Base-by-base conservation (phyloP, 2,113 vertebrate species). In the Petrocephalus microphthalmus region DNA sequence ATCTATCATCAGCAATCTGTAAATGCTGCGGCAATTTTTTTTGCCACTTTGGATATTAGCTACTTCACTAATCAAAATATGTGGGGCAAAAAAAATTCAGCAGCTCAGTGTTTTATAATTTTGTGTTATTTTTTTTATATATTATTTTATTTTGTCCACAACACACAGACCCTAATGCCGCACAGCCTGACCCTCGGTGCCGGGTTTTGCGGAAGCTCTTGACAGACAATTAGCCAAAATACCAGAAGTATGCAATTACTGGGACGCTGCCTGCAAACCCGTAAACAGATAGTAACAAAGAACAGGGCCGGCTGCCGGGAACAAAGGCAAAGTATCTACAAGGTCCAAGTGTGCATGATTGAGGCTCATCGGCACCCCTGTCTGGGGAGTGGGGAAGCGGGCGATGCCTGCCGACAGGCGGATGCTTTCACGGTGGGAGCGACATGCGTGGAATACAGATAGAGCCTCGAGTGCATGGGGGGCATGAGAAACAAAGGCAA, bases 361-460 rank as follows among this genome's bases (percentile, higher is more conserved):
- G 89, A 91, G 88, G 90, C 91, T 90, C 90, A 90, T 90, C 89
- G 84, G 87, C 87, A 88, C 49, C 88, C 89, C 90, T 91, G 91
- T 90, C 90, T 90, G 81, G 92, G 89, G 90, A 90, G 83, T 87
- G 37, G 67, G 82, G 88, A 91, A 51, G 89, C 54, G 86, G 60
- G 89, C 82, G 88, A 86, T 86, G 91, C 88, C 89, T 87, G 83
- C 89, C 89, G 88, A 89, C 89, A 85, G 74, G 89, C 87, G 89
- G 88, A 86, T 60, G 71, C 51, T 64, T 88, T 90, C 89, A 88
- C 71, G 87, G 86, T 87, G 89, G 86, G 86, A 90, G 57, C 37
- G 6, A 13, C 49, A 60, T n/a, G 22, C 33, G 56, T 84, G 64
- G 89, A 89, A 89, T 90, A 90, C 90, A 91, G 88, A 91, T 91